Conservation (phyloP, 2,113 vertebrate species). For the Corythaeola cristata region DNA sequence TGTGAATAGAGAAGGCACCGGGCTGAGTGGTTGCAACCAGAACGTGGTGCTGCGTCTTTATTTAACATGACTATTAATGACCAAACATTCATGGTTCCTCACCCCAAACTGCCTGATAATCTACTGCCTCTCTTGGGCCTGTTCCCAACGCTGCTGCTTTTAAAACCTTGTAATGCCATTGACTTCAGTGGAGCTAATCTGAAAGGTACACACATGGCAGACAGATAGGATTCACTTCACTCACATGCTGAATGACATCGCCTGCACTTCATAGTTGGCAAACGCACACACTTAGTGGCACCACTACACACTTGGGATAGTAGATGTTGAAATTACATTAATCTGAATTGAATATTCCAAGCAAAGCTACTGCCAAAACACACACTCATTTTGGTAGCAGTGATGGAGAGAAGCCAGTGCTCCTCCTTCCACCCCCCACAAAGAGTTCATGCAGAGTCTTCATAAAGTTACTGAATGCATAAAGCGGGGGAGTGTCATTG, state of each 20-base stretch:
- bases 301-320: neutral
- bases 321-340: slow-evolving; percentile 41
- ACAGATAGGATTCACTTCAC: neutral
- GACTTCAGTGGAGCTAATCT: neutral
- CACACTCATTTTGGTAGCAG: neutral
- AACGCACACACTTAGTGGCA: neutral
- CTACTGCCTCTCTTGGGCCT: neutral
- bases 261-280: neutral
- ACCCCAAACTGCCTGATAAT: neutral
- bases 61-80: neutral
- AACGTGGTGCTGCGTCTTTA: neutral
- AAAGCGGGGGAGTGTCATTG: neutral
- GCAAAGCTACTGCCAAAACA: slow-evolving; percentile 43
- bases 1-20: neutral
- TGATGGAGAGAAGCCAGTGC: neutral
- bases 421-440: neutral
- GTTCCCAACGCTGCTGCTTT: neutral
- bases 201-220: neutral
- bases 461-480: slow-evolving; percentile 23
- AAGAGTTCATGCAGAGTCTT: neutral
- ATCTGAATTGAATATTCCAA: slow-evolving; percentile 22
- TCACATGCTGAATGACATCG: neutral
- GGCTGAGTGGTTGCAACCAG: neutral
- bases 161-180: neutral
- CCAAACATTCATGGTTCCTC: neutral